These are phyloP conservation scores for Muscicapa striata DNA, from an alignment of 2,797 vertebrate genomes.

Conservation along the genomic window DNA sequence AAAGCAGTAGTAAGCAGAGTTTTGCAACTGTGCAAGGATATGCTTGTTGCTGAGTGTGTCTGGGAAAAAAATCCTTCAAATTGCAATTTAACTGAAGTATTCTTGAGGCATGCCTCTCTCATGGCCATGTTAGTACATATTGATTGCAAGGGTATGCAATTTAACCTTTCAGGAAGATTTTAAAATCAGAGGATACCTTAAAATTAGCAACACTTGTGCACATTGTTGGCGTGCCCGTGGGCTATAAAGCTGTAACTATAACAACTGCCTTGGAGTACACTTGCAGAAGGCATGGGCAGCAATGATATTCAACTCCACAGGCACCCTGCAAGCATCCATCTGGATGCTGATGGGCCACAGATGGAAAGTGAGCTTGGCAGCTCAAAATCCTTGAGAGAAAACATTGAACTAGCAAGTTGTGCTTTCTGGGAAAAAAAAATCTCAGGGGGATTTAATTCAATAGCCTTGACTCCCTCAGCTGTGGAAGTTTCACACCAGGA, in stretches of 20 bases:
- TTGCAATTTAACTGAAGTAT: neutral
- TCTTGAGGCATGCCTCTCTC: neutral
- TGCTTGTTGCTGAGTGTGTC: neutral
- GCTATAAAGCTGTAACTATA: conserved; percentile 15
- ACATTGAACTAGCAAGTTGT: neutral
- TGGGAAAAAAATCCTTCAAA: neutral
- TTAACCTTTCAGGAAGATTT: neutral
- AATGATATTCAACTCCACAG: neutral
- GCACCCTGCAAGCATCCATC: conserved; percentile 22
- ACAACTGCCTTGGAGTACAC: neutral
- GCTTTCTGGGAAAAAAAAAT: neutral
- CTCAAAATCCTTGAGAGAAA: conserved; percentile 7
- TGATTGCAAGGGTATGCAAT: neutral
- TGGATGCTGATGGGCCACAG: conserved; percentile 34
- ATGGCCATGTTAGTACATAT: neutral
- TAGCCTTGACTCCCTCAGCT: neutral
- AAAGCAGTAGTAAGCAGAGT: neutral
- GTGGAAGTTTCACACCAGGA: neutral
- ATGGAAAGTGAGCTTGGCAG: conserved; percentile 28
- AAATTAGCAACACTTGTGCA: neutral
- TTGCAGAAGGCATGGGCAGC: conserved; percentile 1
- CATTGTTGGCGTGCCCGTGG: neutral
- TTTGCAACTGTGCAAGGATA: neutral
- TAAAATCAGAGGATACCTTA: neutral
- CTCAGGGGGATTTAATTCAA: neutral